Conservation (phyloP, 2,797 vertebrate genomes). For the Neoniphon sammara region DNA sequence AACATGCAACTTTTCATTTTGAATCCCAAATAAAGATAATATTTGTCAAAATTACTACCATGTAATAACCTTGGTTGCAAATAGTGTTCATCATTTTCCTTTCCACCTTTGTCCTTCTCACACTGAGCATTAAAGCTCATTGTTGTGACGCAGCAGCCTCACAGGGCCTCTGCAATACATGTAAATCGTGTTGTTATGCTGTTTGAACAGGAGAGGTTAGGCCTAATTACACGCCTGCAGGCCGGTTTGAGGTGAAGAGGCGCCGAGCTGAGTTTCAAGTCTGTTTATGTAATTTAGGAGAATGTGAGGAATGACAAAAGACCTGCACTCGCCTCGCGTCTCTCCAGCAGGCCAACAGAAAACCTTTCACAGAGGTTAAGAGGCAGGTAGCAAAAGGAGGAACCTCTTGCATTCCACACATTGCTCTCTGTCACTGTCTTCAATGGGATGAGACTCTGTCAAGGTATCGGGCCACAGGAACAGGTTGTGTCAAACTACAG, state of each 20-base stretch:
- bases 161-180: conserved; percentile 36
- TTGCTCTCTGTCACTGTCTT: conserved; percentile 27
- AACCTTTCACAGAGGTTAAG: conserved; percentile 29
- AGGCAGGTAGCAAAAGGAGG: conserved; percentile 22
- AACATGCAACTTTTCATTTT: conserved; percentile 22
- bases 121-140: background rate
- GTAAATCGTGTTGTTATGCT: conserved; percentile 73
- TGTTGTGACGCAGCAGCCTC: conserved; percentile 23
- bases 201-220: conserved; percentile 70
- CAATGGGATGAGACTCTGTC: background rate
- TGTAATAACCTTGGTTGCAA: conserved; percentile 34
- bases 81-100: conserved; percentile 39
- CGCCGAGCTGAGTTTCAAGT: conserved; percentile 56
- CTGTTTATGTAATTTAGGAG: conserved; percentile 60
- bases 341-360: conserved; percentile 12
- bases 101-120: conserved; percentile 24
- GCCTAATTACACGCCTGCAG: conserved; percentile 73
- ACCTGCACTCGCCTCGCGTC: conserved; percentile 8
- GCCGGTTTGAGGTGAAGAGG: conserved; percentile 55
- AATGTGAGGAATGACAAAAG: conserved; percentile 77
- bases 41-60: conserved; percentile 19
- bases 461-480: conserved; percentile 2
- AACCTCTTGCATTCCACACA: conserved; percentile 38
- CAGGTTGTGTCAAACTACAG: conserved; percentile 33
- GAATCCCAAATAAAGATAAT: conserved; percentile 29